Evolutionary conservation across 2,888 invertebrate species (phyloP).

Genomic region (Epinotia brunnichana): DNA sequence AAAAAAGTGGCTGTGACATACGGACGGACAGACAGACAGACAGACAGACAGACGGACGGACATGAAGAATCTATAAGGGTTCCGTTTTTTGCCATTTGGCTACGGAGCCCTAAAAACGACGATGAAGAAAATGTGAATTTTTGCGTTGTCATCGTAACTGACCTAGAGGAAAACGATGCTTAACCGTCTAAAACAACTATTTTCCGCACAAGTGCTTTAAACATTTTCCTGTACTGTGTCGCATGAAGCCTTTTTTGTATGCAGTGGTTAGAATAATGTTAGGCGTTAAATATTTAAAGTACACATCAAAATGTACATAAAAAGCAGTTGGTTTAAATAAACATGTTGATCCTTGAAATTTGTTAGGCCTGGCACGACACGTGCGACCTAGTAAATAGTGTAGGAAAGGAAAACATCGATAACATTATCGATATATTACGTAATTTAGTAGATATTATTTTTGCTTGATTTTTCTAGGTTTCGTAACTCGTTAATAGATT

Average conservation of each 20-base stretch:
- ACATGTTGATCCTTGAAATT: conserved; percentile 21
- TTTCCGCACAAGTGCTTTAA: conserved; percentile 4
- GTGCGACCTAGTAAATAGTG: conserved; percentile 15
- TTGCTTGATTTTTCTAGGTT: no score
- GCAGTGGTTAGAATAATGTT: no score
- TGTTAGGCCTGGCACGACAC: conserved; percentile 14
- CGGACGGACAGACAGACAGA: neutral
- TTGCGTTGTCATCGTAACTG: conserved; percentile 3
- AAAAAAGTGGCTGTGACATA: no score
- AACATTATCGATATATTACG: conserved; percentile 6
- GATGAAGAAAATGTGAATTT: neutral
- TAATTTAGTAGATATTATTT: neutral
- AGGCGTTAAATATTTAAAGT: neutral
- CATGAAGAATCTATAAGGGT: no score
- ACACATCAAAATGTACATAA: conserved; percentile 8
- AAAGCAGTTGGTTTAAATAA: conserved; percentile 19
- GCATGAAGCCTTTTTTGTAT: no score
- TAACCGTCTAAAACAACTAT: conserved; percentile 9
- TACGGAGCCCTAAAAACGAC: neutral
- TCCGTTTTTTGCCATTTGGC: no score
- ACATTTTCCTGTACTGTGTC: no score
- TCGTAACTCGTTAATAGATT: no score
- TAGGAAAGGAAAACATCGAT: neutral
- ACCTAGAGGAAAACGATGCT: conserved; percentile 6
- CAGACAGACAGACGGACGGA: no score